Percentiles rank a stretch among this genome's conserved stretches.
Evolutionary conservation across 2,797 vertebrate species (phyloP).

Genomic region (Nannoperca obscura): DNA sequence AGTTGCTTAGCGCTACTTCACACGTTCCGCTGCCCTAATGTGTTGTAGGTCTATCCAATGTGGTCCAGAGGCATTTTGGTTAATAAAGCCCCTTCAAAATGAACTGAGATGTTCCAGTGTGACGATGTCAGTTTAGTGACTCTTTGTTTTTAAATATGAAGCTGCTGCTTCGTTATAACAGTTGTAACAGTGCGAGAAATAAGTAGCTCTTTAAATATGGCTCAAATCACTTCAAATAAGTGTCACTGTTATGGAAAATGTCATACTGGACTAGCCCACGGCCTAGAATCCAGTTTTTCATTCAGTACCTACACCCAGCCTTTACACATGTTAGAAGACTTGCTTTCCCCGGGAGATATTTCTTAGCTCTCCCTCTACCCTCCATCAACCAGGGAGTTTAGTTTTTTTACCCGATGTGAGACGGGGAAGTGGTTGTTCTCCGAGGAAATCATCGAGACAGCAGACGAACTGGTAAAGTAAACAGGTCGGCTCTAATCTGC

Average conservation of each 20-base stretch:
- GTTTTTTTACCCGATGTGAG: constrained; percentile 14
- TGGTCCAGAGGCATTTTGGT: too few relatives aligned
- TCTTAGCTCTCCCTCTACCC: constrained; percentile 20
- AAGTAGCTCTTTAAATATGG: background rate
- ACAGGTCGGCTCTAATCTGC: constrained; percentile 20
- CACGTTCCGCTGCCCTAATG: too few relatives aligned
- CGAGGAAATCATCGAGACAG: constrained; percentile 42
- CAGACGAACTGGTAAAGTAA: constrained; percentile 22
- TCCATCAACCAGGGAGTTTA: constrained; percentile 2
- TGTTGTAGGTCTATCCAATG: too few relatives aligned
- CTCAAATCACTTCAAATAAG: constrained; percentile 25
- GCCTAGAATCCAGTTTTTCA: constrained; percentile 52
- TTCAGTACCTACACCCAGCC: constrained; percentile 22
- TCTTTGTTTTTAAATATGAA: constrained; percentile 31
- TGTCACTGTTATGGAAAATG: constrained; percentile 23
- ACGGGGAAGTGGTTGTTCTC: constrained; percentile 29
- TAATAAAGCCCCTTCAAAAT: too few relatives aligned
- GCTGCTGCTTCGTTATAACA: constrained; percentile 37
- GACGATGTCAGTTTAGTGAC: background rate
- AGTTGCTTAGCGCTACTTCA: background rate
- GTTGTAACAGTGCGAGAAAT: background rate
- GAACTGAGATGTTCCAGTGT: too few relatives aligned
- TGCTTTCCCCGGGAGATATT: constrained; percentile 47
- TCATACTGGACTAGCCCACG: constrained; percentile 37
- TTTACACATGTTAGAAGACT: constrained; percentile 21